phyloP scores from a whole-genome alignment of 2,113 vertebrate species.

The Megaptera novaeangliae region DNA sequence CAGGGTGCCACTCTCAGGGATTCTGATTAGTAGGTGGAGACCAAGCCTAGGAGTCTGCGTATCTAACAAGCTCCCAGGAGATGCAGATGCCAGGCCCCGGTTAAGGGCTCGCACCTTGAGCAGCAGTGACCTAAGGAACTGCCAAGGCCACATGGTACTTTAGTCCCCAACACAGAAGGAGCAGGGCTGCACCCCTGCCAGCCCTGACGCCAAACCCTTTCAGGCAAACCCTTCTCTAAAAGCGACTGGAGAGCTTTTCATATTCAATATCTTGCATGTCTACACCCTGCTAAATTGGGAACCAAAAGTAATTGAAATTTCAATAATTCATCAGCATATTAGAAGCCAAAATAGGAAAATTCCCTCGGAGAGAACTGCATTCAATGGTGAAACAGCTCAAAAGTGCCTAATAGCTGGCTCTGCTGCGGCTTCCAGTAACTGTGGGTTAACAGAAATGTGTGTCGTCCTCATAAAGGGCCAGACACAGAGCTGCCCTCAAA shows the following conservation, averaged over 20 bases:
- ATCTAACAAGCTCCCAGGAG: background rate
- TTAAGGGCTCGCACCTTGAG: background rate
- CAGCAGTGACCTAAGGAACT: background rate
- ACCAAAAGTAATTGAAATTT: constrained; percentile 69
- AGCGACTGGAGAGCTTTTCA: constrained; percentile 10
- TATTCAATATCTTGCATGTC: constrained; percentile 32
- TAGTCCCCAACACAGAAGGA: background rate
- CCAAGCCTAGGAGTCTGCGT: background rate
- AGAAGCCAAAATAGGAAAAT: constrained; percentile 59
- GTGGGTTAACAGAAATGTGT: background rate
- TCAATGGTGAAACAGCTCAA: background rate
- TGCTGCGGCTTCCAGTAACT: background rate
- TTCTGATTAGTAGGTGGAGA: background rate
- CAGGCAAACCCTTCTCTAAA: background rate
- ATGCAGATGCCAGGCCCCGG: background rate
- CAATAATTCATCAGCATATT: constrained; percentile 67
- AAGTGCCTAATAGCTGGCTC: background rate
- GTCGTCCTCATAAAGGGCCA: background rate
- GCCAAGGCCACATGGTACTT: background rate
- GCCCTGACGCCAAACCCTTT: background rate
- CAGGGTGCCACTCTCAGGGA: no score
- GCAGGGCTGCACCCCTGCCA: no score
- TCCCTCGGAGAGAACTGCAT: background rate
- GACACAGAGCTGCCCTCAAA: background rate
- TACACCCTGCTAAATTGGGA: constrained; percentile 59